These are phyloP conservation scores for Mactra quadrangularis DNA, from an alignment of 1,140 invertebrate species.

Conservation along the genomic window DNA sequence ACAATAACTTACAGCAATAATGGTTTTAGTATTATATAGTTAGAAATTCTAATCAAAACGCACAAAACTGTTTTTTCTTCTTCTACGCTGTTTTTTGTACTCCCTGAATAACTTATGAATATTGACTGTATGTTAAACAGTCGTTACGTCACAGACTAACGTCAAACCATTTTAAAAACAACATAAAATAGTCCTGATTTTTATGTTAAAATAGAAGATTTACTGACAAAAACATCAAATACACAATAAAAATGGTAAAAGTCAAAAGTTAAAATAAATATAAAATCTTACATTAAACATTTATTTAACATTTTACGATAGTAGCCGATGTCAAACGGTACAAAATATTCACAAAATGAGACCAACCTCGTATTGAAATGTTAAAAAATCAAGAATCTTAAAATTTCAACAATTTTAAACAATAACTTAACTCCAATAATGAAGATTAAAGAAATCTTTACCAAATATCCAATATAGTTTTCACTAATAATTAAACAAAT, in stretches of 20 bases:
- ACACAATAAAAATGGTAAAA: neutral
- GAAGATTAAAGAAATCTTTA: neutral
- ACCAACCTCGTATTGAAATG: neutral
- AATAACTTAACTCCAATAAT: neutral
- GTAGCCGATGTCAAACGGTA: too few species aligned
- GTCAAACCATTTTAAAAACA: neutral
- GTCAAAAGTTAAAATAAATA: neutral
- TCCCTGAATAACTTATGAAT: slow-evolving; percentile 52
- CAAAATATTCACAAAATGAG: neutral
- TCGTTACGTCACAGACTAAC: slow-evolving; percentile 21
- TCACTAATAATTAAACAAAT: neutral
- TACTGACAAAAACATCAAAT: neutral
- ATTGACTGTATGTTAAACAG: slow-evolving; percentile 44
- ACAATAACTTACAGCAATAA: neutral
- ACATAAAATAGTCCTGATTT: neutral
- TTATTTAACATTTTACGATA: slow-evolving; percentile 4
- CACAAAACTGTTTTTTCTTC: neutral
- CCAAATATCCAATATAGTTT: neutral
- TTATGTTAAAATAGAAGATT: neutral
- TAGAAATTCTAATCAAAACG: neutral
- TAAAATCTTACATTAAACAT: neutral
- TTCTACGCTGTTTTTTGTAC: neutral
- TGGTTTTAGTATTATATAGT: neutral
- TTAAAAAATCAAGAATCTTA: neutral
- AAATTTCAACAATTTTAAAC: neutral